These are phyloP conservation scores for Ganaspis brasiliensis DNA, from an alignment of 2,888 invertebrate species.

Conservation along the genomic window DNA sequence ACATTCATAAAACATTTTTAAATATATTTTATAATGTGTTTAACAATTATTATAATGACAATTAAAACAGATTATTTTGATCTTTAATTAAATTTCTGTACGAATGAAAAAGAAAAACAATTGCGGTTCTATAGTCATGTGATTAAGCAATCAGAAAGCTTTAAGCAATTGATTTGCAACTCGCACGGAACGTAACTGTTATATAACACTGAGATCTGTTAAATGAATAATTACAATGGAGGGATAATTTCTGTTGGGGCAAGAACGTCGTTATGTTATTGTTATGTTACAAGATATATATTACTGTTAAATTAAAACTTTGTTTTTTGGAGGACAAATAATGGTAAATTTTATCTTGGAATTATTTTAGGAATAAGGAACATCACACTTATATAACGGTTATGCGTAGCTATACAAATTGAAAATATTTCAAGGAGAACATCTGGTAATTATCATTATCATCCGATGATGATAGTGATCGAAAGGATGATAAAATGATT, in stretches of 20 bases:
- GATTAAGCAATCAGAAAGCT: background rate
- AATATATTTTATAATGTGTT: background rate
- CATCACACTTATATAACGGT: background rate
- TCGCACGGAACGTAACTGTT: constrained; percentile 1
- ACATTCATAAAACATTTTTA: background rate
- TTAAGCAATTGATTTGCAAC: background rate
- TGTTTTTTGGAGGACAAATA: background rate
- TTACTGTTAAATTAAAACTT: constrained; percentile 31
- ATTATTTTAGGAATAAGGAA: constrained; percentile 12
- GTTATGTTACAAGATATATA: constrained; percentile 35
- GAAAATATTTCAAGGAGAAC: constrained; percentile 50
- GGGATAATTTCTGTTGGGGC: background rate
- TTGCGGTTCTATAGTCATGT: background rate
- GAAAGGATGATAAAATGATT: too few relatives aligned
- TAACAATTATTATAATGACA: too few relatives aligned
- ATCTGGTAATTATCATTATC: constrained; percentile 60
- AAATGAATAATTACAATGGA: background rate
- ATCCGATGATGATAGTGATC: too few relatives aligned
- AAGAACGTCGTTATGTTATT: constrained; percentile 13
- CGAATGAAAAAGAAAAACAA: background rate
- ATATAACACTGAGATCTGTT: background rate
- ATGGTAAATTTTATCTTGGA: constrained; percentile 23
- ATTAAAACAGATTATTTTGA: too few relatives aligned
- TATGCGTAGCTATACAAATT: constrained; percentile 4
- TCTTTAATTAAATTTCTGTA: too few relatives aligned